Evolutionary conservation across 2,888 invertebrate genomes (phyloP), one percentile per base, ranked within the genome.

Genomic region (Meliscaeva auricollis): DNA sequence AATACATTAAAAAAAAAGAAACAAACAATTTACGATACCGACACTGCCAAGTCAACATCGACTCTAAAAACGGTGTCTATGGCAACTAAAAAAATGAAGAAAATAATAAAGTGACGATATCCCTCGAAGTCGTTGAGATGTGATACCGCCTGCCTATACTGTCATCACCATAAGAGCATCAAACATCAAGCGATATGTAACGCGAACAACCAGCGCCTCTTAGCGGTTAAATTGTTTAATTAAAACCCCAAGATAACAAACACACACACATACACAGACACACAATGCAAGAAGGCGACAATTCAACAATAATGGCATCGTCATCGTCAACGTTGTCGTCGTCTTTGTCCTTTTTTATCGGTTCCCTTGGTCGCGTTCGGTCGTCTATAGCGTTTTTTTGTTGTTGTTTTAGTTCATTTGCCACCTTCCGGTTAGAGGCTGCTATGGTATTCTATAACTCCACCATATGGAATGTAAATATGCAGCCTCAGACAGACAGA

Each of bases 171-270:
- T n/a, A 44, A 5, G 3, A 15, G 3, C 38, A 38, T 13, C 38
- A n/a, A 50, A 70, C 74, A 58, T 48, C 72, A 69, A 20, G 62
- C 72, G 76, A 85, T 85, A 85, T 85, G 80, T 68, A 80, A 76
- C 84, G 75, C 72, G 80, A 80, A 73, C 80, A 85, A 26, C 26
- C 26, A 26, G 81, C 46, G 77, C 77, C 87, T 80, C 75, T 84
- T 76, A 87, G 87, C 87, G 87, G 87, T 87, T 87, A 87, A 87
- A 87, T 87, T 88, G 87, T 88, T 87, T 88, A 88, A 88, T 88
- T 88, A 88, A 88, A 88, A 87, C 87, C 77, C 79, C 75, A 62
- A 85, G 88, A 88, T 88, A 88, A 87, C n/a, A n/a, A n/a, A n/a
- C n/a, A n/a, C 87, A 84, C 56, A 66, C 72, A 80, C n/a, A n/a